Percentiles rank a stretch among this genome's conserved stretches.
Evolutionary conservation across 2,888 invertebrate genomes (phyloP).

Genomic region (Drosophila formosana): DNA sequence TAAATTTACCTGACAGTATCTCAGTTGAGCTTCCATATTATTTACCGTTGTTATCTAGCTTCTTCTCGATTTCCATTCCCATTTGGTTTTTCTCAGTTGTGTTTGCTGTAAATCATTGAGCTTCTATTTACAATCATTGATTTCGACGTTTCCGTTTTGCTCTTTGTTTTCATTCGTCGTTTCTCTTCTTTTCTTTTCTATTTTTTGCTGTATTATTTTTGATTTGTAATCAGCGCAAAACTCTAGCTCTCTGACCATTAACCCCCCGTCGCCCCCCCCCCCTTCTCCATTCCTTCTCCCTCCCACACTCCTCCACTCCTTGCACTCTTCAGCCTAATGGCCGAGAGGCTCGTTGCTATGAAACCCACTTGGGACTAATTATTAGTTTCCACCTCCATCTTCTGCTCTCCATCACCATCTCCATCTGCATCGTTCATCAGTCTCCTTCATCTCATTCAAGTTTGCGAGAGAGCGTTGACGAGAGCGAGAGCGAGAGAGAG

Average conservation of each 20-base stretch:
- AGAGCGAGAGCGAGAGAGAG: background rate
- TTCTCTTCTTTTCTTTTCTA: background rate
- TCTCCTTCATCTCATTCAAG: constrained; percentile 15
- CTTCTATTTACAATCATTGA: constrained; percentile 19
- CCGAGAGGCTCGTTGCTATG: constrained; percentile 64
- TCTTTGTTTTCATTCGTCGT: constrained; percentile 9
- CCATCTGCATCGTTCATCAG: constrained; percentile 41
- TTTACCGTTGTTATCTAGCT: background rate
- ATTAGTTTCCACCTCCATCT: constrained; percentile 57
- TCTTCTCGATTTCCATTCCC: background rate
- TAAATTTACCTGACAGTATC: too few relatives aligned
- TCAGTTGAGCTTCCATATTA: background rate
- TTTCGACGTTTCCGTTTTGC: constrained; percentile 10
- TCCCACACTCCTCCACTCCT: background rate
- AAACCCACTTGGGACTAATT: constrained; percentile 78
- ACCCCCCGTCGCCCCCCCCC: constrained; percentile 33
- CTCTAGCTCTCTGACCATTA: constrained; percentile 55
- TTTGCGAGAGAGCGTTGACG: background rate
- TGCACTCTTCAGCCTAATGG: constrained; percentile 44
- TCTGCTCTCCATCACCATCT: constrained; percentile 32
- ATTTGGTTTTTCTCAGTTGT: background rate
- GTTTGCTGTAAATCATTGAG: constrained; percentile 6
- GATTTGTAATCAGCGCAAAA: constrained; percentile 49
- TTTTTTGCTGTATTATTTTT: constrained; percentile 5
- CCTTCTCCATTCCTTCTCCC: background rate